Conservation (phyloP, 2,888 invertebrate genomes). For the Hoplodrina ambigua region DNA sequence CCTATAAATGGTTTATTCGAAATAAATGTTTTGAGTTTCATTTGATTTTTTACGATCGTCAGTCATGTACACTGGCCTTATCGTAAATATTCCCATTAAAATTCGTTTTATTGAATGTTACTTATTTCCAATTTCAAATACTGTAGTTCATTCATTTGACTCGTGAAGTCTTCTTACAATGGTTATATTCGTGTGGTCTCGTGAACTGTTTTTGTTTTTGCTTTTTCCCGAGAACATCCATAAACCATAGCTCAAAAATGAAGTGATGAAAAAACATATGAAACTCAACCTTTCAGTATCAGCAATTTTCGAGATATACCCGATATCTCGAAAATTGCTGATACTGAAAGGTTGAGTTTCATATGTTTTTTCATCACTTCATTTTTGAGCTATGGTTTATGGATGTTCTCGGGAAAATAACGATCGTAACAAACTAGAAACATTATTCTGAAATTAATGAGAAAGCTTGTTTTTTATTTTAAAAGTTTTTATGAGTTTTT, state of each 20-base stretch:
- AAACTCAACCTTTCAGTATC: conserved; percentile 17
- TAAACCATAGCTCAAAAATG: conserved; percentile 16
- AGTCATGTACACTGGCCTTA: conserved; percentile 24
- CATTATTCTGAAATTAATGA: neutral
- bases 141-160: conserved; percentile 25
- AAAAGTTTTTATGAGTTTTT: conserved; percentile 20
- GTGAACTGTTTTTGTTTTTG: conserved; percentile 25
- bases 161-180: conserved; percentile 6
- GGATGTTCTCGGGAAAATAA: conserved; percentile 1
- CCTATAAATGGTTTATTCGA: too few relatives aligned
- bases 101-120: conserved; percentile 37
- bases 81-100: conserved; percentile 37
- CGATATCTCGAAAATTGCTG: conserved; percentile 28
- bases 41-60: conserved; percentile 9
- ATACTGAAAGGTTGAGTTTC: conserved; percentile 17
- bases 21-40: too few relatives aligned
- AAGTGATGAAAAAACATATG: conserved; percentile 11
- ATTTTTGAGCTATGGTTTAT: conserved; percentile 16
- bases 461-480: conserved; percentile 14
- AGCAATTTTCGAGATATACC: conserved; percentile 30
- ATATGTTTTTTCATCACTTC: conserved; percentile 11
- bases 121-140: conserved; percentile 16
- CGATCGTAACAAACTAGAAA: conserved; percentile 14
- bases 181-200: conserved; percentile 4
- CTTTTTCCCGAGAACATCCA: conserved; percentile 3